Evolutionary conservation across 2,888 invertebrate genomes (phyloP).

Genomic region (Macaria liturata): DNA sequence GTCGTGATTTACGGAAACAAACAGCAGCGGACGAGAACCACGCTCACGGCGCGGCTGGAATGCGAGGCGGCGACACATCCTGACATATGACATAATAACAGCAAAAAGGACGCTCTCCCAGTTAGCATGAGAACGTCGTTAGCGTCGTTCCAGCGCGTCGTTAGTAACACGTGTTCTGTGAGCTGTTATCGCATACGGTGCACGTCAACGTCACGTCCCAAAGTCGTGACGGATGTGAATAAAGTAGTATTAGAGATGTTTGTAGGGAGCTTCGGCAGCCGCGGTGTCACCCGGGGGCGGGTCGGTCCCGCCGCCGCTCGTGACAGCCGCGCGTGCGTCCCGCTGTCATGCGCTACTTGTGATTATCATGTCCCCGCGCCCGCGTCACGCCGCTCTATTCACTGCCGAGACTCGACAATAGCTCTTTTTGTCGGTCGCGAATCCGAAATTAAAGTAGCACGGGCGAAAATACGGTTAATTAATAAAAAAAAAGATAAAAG

Average conservation of each 20-base stretch:
- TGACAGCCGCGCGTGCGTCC: conserved; percentile 72
- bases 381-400: conserved; percentile 58
- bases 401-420: conserved; percentile 39
- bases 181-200: conserved; percentile 52
- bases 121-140: conserved; percentile 52
- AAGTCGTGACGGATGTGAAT: conserved; percentile 54
- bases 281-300: conserved; percentile 57
- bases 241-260: conserved; percentile 54
- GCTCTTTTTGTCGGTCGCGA: conserved; percentile 45
- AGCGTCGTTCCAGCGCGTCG: conserved; percentile 52
- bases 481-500: conserved; percentile 42
- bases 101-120: conserved; percentile 26
- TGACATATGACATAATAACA: conserved; percentile 26
- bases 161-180: conserved; percentile 57
- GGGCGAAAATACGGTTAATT: conserved; percentile 48
- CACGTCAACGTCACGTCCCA: conserved; percentile 52
- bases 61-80: conserved; percentile 11
- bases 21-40: conserved; percentile 2
- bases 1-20: conserved; percentile 18
- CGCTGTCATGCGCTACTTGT: conserved; percentile 75
- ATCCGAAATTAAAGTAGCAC: conserved; percentile 41
- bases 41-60: conserved; percentile 9
- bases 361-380: conserved; percentile 72
- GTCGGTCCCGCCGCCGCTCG: conserved; percentile 46
- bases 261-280: conserved; percentile 30